Percentiles rank a stretch among this genome's conserved stretches.
Evolutionary conservation across 1,140 invertebrate species (phyloP).

Genomic region (Asobara japonica): DNA sequence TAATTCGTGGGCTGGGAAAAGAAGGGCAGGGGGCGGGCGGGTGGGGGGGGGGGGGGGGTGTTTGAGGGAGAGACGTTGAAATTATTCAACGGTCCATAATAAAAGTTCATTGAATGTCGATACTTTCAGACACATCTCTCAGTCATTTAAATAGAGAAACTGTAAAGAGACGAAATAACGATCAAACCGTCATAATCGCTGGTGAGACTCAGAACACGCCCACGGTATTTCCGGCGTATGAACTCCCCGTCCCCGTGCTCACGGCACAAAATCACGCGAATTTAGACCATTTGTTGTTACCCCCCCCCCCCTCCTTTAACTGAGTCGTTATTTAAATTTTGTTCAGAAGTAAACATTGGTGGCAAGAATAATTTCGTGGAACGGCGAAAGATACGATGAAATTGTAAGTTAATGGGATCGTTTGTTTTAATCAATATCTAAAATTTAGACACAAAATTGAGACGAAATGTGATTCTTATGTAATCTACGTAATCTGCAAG

Average conservation of each 20-base stretch:
- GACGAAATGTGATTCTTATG: too few relatives aligned
- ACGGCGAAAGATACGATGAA: not conserved
- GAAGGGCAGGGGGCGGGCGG: too few relatives aligned
- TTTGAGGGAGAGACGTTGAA: not conserved
- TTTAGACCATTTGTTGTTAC: not conserved
- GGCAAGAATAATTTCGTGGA: not conserved
- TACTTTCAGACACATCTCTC: not conserved
- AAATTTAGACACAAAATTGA: too few relatives aligned
- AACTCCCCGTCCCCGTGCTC: not conserved
- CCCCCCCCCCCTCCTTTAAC: not conserved
- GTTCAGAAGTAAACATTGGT: not conserved
- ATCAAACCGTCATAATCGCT: conserved; percentile 34
- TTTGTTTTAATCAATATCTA: not conserved
- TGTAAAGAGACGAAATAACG: conserved; percentile 28
- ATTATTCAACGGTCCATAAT: not conserved
- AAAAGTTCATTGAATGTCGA: not conserved
- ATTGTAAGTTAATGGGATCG: not conserved
- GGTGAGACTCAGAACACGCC: conserved; percentile 24
- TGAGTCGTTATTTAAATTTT: not conserved
- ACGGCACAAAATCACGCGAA: conserved; percentile 32
- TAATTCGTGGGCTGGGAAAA: too few relatives aligned
- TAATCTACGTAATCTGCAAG: too few relatives aligned
- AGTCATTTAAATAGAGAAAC: not conserved
- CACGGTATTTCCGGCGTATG: not conserved
- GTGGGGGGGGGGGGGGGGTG: too few relatives aligned